Conservation (phyloP, 2,888 invertebrate genomes). For the Ditylenchus weischeri region DNA sequence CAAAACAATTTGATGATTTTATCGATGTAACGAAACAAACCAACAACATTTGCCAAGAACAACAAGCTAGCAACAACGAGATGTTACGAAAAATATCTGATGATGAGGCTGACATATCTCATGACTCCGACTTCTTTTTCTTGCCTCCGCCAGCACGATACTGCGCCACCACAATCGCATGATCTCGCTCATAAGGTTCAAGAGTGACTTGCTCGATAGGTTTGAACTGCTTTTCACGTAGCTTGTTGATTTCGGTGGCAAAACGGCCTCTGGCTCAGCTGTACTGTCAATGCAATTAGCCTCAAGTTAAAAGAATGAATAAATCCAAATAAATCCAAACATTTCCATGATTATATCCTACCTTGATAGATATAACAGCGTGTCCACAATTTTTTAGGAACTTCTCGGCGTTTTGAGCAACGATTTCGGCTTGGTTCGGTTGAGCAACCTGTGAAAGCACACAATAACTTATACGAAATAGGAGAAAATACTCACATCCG, state of each 20-base stretch:
- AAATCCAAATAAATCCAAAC: background rate
- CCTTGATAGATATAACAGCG: constrained; percentile 94
- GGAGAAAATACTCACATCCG: constrained; percentile 69
- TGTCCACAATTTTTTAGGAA: constrained; percentile 90
- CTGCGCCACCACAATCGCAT: constrained; percentile 91
- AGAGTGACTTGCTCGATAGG: constrained; percentile 93
- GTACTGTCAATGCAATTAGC: constrained; percentile 98
- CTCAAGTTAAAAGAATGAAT: constrained; percentile 47
- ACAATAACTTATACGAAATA: too few relatives aligned
- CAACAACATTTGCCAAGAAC: too few relatives aligned
- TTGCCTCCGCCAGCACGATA: constrained; percentile 62
- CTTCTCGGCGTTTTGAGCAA: constrained; percentile 88
- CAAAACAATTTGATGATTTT: too few relatives aligned
- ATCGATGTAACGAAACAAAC: too few relatives aligned
- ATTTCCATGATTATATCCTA: background rate
- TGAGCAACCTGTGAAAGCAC: constrained; percentile 71
- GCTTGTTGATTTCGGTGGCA: constrained; percentile 94
- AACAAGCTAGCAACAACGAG: too few relatives aligned
- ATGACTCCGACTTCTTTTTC: constrained; percentile 21
- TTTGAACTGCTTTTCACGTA: constrained; percentile 90
- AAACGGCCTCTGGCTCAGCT: constrained; percentile 94
- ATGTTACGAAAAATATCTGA: too few relatives aligned
- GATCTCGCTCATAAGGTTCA: constrained; percentile 97
- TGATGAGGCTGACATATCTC: too few relatives aligned
- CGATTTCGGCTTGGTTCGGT: constrained; percentile 97